phyloP scores from a whole-genome alignment of 2,113 vertebrate genomes.

The Sclerurus mexicanus region DNA sequence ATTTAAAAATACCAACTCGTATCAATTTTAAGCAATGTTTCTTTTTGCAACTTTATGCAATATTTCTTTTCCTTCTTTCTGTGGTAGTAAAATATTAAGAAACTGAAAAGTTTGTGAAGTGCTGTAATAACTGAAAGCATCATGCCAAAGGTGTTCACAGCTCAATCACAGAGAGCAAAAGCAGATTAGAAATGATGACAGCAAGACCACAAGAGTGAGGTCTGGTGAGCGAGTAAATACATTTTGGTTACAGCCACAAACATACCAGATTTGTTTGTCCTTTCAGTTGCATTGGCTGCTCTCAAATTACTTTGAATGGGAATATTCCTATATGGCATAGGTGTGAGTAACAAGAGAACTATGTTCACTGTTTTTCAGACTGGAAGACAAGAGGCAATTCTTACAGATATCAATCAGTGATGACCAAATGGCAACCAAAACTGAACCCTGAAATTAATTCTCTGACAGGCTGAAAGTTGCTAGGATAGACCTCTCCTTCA shows the following conservation, averaged over 20 bases:
- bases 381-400: not conserved
- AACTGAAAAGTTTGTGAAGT: not conserved
- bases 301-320: not conserved
- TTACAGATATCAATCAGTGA: not conserved
- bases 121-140: not conserved
- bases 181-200: not conserved
- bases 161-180: not conserved
- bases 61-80: not conserved
- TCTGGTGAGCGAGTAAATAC: not conserved
- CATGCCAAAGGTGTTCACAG: not conserved
- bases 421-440: not conserved
- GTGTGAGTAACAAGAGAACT: not conserved
- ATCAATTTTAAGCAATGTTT: not conserved
- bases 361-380: not conserved
- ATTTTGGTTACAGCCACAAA: not conserved
- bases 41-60: not conserved
- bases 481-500: not conserved
- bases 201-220: not conserved
- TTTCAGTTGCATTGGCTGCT: not conserved
- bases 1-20: not conserved
- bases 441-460: not conserved
- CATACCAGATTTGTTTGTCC: not conserved
- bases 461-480: not conserved
- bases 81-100: not conserved
- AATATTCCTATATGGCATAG: not conserved